Base-by-base conservation (phyloP, 2,113 vertebrate species). In the Macroglossus sobrinus region DNA sequence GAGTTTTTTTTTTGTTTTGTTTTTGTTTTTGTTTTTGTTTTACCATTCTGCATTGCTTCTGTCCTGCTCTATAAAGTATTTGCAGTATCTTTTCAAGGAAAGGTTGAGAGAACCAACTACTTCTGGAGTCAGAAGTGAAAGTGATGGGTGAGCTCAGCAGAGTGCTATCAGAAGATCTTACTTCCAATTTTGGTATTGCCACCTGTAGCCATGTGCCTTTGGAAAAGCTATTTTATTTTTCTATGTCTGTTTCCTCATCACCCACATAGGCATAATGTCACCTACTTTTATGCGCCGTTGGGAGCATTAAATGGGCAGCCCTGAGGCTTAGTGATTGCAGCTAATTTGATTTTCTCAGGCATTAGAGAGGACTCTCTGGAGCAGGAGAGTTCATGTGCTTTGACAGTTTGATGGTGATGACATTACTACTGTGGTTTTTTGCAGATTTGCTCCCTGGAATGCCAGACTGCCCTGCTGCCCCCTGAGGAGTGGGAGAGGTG, bases 391-490 rank as follows among this genome's bases (percentile, higher is more conserved):
- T 40, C 2, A 0, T 0, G 30, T 0, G 33, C n/a, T 40, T 80
- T 81, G 72, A 75, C 33, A 7, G 12, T 50, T 78, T 61, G 11
- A 4, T 26, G 13, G 24, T 3, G 45, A 22, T 59, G 53, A 69
- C 0, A 0, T 91, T 24, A 84, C 0, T 38, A 26, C 35, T 43
- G 13, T 59, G 0, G 40, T 89, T 47, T 7, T 89, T 98, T 98
- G 72, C 98, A 99, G 99, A 97, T 98, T 26, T 99, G 99, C 94
- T 98, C 98, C 18, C 96, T 98, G 97, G 98, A 99, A 95, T 99
- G 99, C 96, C 99, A 99, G 95, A 98, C 98, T 3, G 45, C 97
- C 9, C 84, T 98, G 14, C 84, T 93, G 0, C 96, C 98, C 0
- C 30, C 98, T 0, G 88, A 96, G 0, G 99, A 99, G 95, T 98